phyloP scores from a whole-genome alignment of 92 coral and sea anemone genomes.

The Nematostella vectensis region DNA sequence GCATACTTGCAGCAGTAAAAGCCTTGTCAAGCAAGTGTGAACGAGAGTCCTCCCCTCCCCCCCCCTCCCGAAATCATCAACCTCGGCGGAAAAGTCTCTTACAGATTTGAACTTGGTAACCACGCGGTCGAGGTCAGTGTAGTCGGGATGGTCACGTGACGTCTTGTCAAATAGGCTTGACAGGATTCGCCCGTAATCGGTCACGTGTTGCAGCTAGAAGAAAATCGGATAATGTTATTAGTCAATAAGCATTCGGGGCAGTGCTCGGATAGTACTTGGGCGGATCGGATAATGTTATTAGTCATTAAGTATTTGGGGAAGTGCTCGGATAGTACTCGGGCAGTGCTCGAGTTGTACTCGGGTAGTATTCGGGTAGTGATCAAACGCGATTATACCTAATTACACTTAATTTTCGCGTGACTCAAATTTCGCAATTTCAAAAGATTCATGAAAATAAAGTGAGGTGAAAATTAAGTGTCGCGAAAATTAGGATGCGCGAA shows the following conservation, averaged over 20 bases:
- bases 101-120: constrained; percentile 74
- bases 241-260: neutral
- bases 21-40: constrained; percentile 4
- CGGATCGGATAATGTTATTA: neutral
- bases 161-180: constrained; percentile 81
- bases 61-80: constrained; percentile 1
- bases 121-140: constrained; percentile 65
- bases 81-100: too few relatives aligned
- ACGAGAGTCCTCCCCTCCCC: constrained; percentile 1
- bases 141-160: constrained; percentile 84
- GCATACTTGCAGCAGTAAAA: too few relatives aligned
- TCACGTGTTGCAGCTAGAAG: constrained; percentile 82
- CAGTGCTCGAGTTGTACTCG: too few relatives aligned
- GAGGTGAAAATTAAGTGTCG: too few relatives aligned
- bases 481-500: too few relatives aligned
- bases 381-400: too few relatives aligned
- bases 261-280: neutral
- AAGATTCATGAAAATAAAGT: too few relatives aligned
- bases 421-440: too few relatives aligned
- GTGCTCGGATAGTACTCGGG: too few relatives aligned
- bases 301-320: neutral
- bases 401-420: too few relatives aligned
- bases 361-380: too few relatives aligned
- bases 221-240: too few relatives aligned
- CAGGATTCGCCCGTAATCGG: constrained; percentile 73